phyloP scores from a whole-genome alignment of 1,140 invertebrate genomes.

The Rhopalosiphum padi region DNA sequence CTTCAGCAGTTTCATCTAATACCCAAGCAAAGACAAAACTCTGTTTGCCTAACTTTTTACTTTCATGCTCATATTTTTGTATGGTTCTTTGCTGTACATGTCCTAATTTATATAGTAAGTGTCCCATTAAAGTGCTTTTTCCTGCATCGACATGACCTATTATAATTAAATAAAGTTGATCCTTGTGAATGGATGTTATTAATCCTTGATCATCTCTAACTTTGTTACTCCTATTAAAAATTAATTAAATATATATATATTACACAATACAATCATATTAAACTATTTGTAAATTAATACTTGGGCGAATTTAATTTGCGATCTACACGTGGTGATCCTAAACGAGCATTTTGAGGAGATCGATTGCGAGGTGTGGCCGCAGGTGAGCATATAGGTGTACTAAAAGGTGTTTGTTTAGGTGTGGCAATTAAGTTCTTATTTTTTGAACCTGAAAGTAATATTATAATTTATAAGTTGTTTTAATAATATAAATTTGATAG shows the following conservation, averaged over 20 bases:
- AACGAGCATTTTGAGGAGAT: constrained; percentile 38
- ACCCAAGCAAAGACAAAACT: constrained; percentile 99
- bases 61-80: constrained; percentile 98
- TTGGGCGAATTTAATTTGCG: constrained; percentile 59
- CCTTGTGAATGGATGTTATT: constrained; percentile 78
- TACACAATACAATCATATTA: neutral
- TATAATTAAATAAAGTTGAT: constrained; percentile 91
- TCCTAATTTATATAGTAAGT: constrained; percentile 88
- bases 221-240: constrained; percentile 20
- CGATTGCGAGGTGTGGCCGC: constrained; percentile 47
- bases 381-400: constrained; percentile 48
- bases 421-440: constrained; percentile 38
- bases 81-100: constrained; percentile 89
- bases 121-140: constrained; percentile 97
- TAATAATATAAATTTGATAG: neutral
- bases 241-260: neutral
- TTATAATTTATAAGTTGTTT: neutral
- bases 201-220: constrained; percentile 60
- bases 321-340: constrained; percentile 59
- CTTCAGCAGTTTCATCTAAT: constrained; percentile 98
- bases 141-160: constrained; percentile 99
- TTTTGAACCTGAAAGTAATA: constrained; percentile 42
- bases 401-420: constrained; percentile 56
- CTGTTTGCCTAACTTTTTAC: constrained; percentile 96
- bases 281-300: neutral